Evolutionary conservation across 2,797 vertebrate genomes (phyloP), one percentile per base, ranked within the genome.

Genomic region (Gambelia wislizenii): DNA sequence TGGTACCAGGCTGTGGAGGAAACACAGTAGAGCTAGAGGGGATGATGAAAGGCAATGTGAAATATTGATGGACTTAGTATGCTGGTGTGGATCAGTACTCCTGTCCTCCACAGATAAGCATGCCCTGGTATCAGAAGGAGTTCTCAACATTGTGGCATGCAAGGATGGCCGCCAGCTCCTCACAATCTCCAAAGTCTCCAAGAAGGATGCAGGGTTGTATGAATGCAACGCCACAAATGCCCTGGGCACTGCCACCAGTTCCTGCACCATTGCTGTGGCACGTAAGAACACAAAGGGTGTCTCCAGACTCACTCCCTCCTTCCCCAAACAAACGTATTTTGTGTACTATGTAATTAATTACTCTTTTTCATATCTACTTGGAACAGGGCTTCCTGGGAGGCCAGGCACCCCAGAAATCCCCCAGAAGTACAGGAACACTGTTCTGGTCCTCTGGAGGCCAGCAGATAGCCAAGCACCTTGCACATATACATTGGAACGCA

Each of bases 361-460:
- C 49, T 42, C 42, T 56, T 82, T 79, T 77, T 36, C 52, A 69
- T 42, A 47, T 33, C 47, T 27, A 8, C 42, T 77, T 12, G 14
- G 54, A 7, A 2, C 84, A 99, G 99, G 98, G 64, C 94, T 99
- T 44, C 99, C 99, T 0, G 98, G 98, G 90, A 97, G 97, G 78
- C 98, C 99, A 0, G 98, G 98, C 20, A 98, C 98, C 2, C 99
- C 99, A 0, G 99, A 99, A 95, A 97, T 99, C 88, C 98, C 99
- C 76, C 99, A 99, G 95, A 98, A 98, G 94, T 99, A 99, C 95
- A 98, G 98, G 94, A 99, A 99, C 96, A 99, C 98, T 0, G 98
- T 98, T 0, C 94, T 99, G 96, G 98, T 99, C 67, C 93, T 99
- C 67, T 99, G 99, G 99, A 99, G 99, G 90, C 98, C 99, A 0